phyloP scores from a whole-genome alignment of 2,888 invertebrate species.

The Harpalus rubripes region DNA sequence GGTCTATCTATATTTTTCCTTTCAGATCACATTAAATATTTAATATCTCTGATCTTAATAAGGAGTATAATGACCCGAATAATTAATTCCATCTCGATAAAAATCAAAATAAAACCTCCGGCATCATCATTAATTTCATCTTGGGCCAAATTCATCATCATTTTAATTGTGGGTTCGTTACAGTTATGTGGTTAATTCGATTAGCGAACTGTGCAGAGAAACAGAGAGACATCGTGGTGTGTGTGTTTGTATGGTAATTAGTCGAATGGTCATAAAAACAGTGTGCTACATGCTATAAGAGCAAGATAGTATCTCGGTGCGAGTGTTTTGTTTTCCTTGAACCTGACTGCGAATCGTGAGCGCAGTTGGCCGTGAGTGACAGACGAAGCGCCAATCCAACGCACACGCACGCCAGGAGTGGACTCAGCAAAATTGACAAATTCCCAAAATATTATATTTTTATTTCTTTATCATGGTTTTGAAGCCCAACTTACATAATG shows the following conservation, averaged over 20 bases:
- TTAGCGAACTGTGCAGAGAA: background rate
- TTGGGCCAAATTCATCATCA: constrained; percentile 23
- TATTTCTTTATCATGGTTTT: no score
- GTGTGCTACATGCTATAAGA: background rate
- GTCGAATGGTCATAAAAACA: background rate
- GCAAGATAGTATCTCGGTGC: background rate
- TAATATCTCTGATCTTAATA: constrained; percentile 40
- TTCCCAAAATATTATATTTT: background rate
- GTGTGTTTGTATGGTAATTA: constrained; percentile 5
- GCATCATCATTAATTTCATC: constrained; percentile 42
- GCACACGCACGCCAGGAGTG: constrained; percentile 9
- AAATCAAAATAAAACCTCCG: constrained; percentile 33
- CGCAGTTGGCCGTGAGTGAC: constrained; percentile 47
- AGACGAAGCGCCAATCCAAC: constrained; percentile 44
- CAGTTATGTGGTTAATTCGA: constrained; percentile 25
- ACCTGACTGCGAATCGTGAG: constrained; percentile 47
- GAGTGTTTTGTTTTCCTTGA: constrained; percentile 46
- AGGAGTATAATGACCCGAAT: constrained; percentile 40
- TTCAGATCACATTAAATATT: background rate
- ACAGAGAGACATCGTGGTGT: background rate
- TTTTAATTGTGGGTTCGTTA: constrained; percentile 4
- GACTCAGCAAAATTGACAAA: background rate
- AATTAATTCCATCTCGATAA: constrained; percentile 45
- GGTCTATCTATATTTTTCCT: background rate
- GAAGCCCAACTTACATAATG: no score